A percentile compares a stretch with the other conserved stretches of the same genome.
Evolutionary conservation across 2,113 vertebrate genomes (phyloP).

Genomic region (Prionailurus viverrinus): DNA sequence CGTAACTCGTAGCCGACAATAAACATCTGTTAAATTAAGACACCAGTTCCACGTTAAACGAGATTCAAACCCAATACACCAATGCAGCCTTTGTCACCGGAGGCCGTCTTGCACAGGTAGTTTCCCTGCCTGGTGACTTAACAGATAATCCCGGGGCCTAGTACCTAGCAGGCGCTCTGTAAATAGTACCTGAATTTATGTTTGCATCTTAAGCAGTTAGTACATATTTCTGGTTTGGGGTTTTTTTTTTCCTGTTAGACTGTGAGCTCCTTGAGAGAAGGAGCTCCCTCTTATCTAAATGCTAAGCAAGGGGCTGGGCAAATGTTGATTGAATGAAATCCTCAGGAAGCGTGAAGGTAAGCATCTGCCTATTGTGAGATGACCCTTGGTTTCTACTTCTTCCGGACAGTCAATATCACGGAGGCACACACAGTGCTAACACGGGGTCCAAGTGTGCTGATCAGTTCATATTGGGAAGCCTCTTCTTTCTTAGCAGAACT

Average conservation of each 20-base stretch:
- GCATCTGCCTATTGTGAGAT: constrained; percentile 17
- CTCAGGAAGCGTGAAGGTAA: not conserved
- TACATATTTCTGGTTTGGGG: not conserved
- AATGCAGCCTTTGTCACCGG: not conserved
- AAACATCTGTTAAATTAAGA: not conserved
- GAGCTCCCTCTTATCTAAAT: not conserved
- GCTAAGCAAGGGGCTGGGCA: not conserved
- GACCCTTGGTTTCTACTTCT: not conserved
- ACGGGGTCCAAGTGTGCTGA: not conserved
- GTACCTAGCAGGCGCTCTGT: not conserved
- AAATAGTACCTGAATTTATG: not conserved
- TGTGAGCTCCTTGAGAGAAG: constrained; percentile 13
- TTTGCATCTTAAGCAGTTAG: not conserved
- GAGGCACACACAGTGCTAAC: not conserved
- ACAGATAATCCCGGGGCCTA: not conserved
- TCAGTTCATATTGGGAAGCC: not conserved
- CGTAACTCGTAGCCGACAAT: not conserved
- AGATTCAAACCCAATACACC: not conserved
- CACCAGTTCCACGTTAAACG: not conserved
- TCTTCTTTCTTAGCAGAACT: not conserved
- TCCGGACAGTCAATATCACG: not conserved
- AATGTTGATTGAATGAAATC: not conserved
- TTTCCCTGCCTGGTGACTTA: not conserved
- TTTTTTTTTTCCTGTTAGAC: not conserved
- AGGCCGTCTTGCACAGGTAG: not conserved